Evolutionary conservation across 2,888 invertebrate genomes (phyloP), one percentile per base, ranked within the genome.

Genomic region (Stomorhina lunata): DNA sequence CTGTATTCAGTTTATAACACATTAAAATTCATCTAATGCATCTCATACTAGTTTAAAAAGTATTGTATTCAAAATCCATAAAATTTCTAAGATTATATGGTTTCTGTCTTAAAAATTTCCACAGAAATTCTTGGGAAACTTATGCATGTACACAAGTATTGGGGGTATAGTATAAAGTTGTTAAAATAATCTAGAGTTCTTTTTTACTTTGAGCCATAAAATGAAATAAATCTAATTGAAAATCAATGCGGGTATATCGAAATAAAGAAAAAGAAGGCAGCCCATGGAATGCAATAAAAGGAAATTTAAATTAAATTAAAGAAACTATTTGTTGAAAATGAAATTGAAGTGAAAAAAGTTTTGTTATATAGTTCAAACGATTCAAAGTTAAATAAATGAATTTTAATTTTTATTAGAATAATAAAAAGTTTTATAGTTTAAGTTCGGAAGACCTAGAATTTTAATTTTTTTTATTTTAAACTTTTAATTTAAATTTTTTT

Each of bases 201-300:
- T 65, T 5, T 15, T 43, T 43, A n/a, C n/a, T 43, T 22, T 59
- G 2, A 37, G 61, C 0, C 5, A n/a, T 2, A 4, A 27, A 12
- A 6, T 45, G 5, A 15, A 66, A 72, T 29, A 25, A 15, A 40
- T 45, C 59, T 77, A 77, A 77, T 77, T 77, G 50, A 77, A 77
- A 77, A 69, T 61, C 69, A 77, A 77, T 77, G 69, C 69, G 61
- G 61, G 77, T 69, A 53, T 63, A n/a, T 53, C 12, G 15, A 37
- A 32, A 45, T n/a, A n/a, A n/a, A n/a, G n/a, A n/a, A n/a, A n/a
- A n/a, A n/a, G n/a, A n/a, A n/a, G n/a, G n/a, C n/a, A 45, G 45
- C 4, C 45, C 22, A 45, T 50, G 25, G n/a, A 2, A n/a, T 9
- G 48, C n/a, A 15, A 34, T 75, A 45, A 65, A 75, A 66, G 17